Percentiles rank a stretch among this genome's conserved stretches.
These are phyloP conservation scores for Myopa testacea DNA, from an alignment of 2,888 invertebrate genomes.

Conservation along the genomic window DNA sequence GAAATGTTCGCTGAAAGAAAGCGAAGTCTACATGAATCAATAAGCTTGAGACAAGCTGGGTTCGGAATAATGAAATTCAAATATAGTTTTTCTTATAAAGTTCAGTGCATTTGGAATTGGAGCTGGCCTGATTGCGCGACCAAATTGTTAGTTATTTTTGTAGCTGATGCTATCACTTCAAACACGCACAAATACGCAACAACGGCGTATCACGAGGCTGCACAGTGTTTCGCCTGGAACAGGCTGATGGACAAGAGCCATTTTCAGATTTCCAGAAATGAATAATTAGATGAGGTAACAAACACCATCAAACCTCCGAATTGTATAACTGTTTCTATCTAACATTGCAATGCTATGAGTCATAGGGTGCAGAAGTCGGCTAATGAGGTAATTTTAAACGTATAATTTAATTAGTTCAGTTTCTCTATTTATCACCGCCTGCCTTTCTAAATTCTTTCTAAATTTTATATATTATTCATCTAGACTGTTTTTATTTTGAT, in stretches of 20 bases:
- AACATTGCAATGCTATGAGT: neutral
- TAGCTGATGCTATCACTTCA: too few relatives aligned
- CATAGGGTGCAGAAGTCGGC: neutral
- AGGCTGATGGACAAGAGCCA: neutral
- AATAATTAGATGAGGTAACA: neutral
- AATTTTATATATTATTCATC: neutral
- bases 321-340: neutral
- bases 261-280: neutral
- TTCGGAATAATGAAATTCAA: neutral
- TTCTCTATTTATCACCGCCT: neutral
- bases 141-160: too few relatives aligned
- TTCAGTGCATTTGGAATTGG: too few relatives aligned
- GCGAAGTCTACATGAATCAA: neutral
- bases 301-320: neutral
- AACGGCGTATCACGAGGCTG: neutral
- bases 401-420: neutral
- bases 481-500: neutral
- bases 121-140: too few relatives aligned
- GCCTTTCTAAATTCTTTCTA: neutral
- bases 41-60: neutral
- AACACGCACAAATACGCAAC: too few relatives aligned
- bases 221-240: neutral
- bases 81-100: too few relatives aligned
- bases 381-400: neutral
- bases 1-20: neutral